Evolutionary conservation across 2,113 vertebrate genomes (phyloP).

Genomic region (Festucalex cinctus): DNA sequence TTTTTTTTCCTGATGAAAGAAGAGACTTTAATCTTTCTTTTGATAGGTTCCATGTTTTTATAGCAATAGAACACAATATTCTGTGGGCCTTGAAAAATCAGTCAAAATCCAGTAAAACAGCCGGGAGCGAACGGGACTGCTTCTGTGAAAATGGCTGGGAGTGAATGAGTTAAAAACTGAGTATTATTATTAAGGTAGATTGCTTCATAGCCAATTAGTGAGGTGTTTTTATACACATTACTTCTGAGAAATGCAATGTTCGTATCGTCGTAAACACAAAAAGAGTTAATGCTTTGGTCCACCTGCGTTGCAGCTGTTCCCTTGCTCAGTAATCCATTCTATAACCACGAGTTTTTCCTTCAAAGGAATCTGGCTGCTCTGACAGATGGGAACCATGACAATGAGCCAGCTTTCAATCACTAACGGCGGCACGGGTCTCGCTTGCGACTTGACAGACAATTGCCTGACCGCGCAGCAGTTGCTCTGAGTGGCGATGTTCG

Average conservation of each 20-base stretch:
- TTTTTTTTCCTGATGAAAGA: too few relatives aligned
- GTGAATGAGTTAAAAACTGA: too few relatives aligned
- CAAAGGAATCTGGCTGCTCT: conserved; percentile 39
- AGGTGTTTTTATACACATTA: conserved; percentile 1
- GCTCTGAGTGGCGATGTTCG: conserved; percentile 47
- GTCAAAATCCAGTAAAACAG: too few relatives aligned
- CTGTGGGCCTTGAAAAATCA: too few relatives aligned
- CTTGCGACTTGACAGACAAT: conserved; percentile 55
- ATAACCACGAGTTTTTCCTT: conserved; percentile 29
- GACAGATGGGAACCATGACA: conserved; percentile 53
- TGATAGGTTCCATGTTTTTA: too few relatives aligned
- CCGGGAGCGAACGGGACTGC: too few relatives aligned
- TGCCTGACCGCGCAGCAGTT: conserved; percentile 42
- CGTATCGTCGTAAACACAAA: conserved; percentile 28
- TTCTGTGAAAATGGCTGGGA: too few relatives aligned
- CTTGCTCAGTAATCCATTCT: conserved; percentile 57
- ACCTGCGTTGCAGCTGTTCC: conserved; percentile 42
- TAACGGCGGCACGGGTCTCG: conserved; percentile 22
- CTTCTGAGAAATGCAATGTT: conserved; percentile 18
- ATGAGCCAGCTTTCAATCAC: conserved; percentile 46
- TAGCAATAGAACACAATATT: too few relatives aligned
- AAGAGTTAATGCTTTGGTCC: conserved; percentile 43
- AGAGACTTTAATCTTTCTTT: too few relatives aligned
- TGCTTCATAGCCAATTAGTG: not conserved
- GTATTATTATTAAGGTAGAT: not conserved